phyloP scores from a whole-genome alignment of 1,140 invertebrate species.

The Grapholita molesta region DNA sequence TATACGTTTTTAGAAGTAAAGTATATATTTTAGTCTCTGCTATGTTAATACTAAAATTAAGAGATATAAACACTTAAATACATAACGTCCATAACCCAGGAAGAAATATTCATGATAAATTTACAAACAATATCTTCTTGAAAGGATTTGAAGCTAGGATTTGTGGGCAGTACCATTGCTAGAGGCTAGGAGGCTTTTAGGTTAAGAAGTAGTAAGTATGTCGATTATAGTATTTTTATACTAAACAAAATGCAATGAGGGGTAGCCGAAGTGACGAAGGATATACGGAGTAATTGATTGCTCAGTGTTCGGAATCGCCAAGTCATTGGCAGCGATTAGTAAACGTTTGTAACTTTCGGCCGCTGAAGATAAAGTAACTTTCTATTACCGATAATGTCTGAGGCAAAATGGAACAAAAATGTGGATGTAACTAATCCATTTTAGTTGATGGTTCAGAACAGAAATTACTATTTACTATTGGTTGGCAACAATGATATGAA shows the following conservation, averaged over 20 bases:
- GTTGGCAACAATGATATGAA: too few relatives aligned
- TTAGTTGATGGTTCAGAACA: background rate
- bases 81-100: too few relatives aligned
- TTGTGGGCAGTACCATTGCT: too few relatives aligned
- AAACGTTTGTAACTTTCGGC: background rate
- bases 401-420: background rate
- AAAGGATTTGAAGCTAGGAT: too few relatives aligned
- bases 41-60: too few relatives aligned
- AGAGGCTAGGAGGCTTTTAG: too few relatives aligned
- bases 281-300: constrained; percentile 13
- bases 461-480: background rate
- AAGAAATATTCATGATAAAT: too few relatives aligned
- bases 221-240: background rate
- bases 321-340: constrained; percentile 1
- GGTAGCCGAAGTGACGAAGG: background rate
- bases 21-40: too few relatives aligned
- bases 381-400: background rate
- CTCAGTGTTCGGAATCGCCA: background rate
- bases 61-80: too few relatives aligned
- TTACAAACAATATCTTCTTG: too few relatives aligned
- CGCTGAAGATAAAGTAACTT: background rate
- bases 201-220: background rate
- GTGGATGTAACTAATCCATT: background rate
- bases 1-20: too few relatives aligned
- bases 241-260: background rate